Conservation (phyloP, 2,113 vertebrate genomes). For the Zosterops lateralis region DNA sequence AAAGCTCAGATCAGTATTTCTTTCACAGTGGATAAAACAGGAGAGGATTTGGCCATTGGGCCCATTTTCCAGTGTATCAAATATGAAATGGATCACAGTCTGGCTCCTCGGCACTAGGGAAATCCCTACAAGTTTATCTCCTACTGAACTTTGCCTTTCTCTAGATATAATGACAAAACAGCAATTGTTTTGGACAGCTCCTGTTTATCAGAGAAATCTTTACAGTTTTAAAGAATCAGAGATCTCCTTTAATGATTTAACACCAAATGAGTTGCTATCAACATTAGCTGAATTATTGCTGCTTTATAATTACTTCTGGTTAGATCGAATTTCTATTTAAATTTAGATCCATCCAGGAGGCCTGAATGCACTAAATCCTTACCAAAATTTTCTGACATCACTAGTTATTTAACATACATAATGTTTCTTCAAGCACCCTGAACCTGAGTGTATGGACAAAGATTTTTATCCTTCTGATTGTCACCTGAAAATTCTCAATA, state of each 20-base stretch:
- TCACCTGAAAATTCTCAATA: background rate
- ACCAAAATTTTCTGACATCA: background rate
- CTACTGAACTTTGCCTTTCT: background rate
- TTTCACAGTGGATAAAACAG: background rate
- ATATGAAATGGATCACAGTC: rapidly evolving
- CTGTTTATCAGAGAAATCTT: background rate
- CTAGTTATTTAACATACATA: background rate
- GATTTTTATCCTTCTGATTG: background rate
- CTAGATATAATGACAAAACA: background rate
- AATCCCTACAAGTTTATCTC: background rate
- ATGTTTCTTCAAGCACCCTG: background rate
- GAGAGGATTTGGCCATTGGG: background rate
- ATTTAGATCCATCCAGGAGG: background rate
- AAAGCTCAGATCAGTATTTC: background rate
- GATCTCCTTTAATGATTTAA: background rate
- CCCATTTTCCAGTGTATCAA: background rate
- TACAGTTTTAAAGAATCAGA: background rate
- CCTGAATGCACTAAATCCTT: background rate
- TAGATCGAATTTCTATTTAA: background rate
- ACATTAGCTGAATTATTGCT: background rate
- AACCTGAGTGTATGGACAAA: background rate
- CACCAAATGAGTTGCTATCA: background rate
- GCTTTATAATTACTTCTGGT: background rate
- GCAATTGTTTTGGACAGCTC: background rate
- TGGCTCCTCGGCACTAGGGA: background rate